Base-by-base conservation (phyloP, 2,888 invertebrate genomes). In the Calliopum simillimum region DNA sequence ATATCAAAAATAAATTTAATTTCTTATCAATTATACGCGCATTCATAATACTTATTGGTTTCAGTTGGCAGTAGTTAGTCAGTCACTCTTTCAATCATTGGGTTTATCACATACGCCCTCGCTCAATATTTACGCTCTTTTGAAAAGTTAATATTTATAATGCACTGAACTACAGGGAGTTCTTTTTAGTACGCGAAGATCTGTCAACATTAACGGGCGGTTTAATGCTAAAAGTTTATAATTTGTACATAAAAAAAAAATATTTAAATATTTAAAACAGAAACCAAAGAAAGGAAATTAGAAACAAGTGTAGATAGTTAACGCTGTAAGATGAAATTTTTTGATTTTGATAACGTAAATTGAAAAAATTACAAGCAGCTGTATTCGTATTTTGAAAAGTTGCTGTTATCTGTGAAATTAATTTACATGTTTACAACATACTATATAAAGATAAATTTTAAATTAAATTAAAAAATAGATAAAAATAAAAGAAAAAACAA, bases 21-120 rank as follows among this genome's bases (percentile, higher is more conserved):
- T 76, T 76, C 73, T 76, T 76, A 76, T 76, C 76, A 73, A 71
- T 72, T 72, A 65, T 69, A 73, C 70, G 43, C 71, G 70, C 67
- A 73, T 65, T 62, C 66, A 68, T 69, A 68, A 71, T 71, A n/a
- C n/a, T n/a, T n/a, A 71, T 65, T 65, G 55, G 53, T 23, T 65
- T 46, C 61, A 61, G 61, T 59, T 43, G 44, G n/a, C 59, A 59
- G 3, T 21, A n/a, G n/a, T 33, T 33, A 33, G 6, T 65, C 65
- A 53, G 44, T 65, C 55, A 65, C 55, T 53, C 55, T 44, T 56
- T 16, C 68, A 53, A 13, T 21, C 53, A 61, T 47, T 58, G 67
- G 47, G 44, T 61, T 71, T n/a, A n/a, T n/a, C 33, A 21, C 58
- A 71, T 67, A 46, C 56, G 71, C 70, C 49, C 55, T 69, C 68